Percentiles rank a stretch among this genome's conserved stretches.
Evolutionary conservation across 1,140 invertebrate species (phyloP).

Genomic region (Brachionus plicatilis): DNA sequence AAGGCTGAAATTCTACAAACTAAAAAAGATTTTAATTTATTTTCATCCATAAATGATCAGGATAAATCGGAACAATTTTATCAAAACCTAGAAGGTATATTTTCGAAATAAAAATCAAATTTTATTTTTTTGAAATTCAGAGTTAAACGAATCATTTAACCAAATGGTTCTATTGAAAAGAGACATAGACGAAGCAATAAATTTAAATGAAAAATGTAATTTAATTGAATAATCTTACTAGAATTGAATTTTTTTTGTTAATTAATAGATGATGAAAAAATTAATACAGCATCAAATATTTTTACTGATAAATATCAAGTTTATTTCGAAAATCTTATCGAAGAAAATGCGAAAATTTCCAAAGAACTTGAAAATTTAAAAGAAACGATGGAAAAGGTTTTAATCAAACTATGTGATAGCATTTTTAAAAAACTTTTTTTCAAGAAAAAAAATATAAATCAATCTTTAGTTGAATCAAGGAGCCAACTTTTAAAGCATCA

Average conservation of each 20-base stretch:
- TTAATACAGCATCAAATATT: neutral
- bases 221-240: neutral
- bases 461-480: neutral
- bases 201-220: neutral
- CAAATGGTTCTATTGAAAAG: neutral
- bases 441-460: neutral
- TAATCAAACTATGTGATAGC: neutral
- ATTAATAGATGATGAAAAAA: conserved; percentile 14
- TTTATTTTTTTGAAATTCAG: neutral
- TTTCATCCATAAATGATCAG: neutral
- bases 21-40: neutral
- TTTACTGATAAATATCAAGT: neutral
- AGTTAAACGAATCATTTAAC: neutral
- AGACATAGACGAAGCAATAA: neutral
- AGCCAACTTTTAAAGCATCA: conserved; percentile 4
- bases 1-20: neutral
- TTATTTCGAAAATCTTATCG: neutral
- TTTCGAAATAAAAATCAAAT: neutral
- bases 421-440: neutral
- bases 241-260: neutral
- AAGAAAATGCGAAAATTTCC: neutral
- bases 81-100: neutral
- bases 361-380: neutral
- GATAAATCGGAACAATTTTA: neutral
- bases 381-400: neutral